Conservation (phyloP, 2,113 vertebrate species). For the Eubucco bourcierii region DNA sequence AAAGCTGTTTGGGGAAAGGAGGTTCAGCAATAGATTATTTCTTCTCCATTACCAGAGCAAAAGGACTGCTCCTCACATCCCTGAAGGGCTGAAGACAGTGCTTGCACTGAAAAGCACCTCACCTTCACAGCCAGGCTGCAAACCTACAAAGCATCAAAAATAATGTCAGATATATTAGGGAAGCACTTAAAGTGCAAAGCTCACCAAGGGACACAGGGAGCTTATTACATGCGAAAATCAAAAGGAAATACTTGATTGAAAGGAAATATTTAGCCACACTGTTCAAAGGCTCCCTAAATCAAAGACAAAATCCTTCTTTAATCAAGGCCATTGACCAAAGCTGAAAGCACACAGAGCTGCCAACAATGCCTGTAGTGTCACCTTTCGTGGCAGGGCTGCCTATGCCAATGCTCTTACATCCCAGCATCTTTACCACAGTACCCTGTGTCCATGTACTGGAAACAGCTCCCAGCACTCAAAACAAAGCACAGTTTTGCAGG, state of each 20-base stretch:
- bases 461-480: neutral
- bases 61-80: neutral
- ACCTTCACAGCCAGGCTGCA: neutral
- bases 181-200: conserved; percentile 35
- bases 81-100: neutral
- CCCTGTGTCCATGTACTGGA: neutral
- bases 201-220: neutral
- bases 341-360: neutral
- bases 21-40: conserved; percentile 38
- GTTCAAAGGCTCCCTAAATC: conserved; percentile 63
- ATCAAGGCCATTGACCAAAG: conserved; percentile 53
- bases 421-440: neutral
- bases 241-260: conserved; percentile 46
- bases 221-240: conserved; percentile 47
- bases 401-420: neutral
- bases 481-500: neutral
- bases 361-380: neutral
- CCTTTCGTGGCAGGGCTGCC: neutral
- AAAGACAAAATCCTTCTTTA: conserved; percentile 66
- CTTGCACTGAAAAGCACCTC: neutral
- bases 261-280: conserved; percentile 38
- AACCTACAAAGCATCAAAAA: neutral
- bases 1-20: conserved; percentile 53
- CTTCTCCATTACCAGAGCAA: conserved; percentile 1
- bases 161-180: conserved; percentile 40